Evolutionary conservation across 2,888 invertebrate species (phyloP), one percentile per base, ranked within the genome.

Genomic region (Entomobrya multifasciata): DNA sequence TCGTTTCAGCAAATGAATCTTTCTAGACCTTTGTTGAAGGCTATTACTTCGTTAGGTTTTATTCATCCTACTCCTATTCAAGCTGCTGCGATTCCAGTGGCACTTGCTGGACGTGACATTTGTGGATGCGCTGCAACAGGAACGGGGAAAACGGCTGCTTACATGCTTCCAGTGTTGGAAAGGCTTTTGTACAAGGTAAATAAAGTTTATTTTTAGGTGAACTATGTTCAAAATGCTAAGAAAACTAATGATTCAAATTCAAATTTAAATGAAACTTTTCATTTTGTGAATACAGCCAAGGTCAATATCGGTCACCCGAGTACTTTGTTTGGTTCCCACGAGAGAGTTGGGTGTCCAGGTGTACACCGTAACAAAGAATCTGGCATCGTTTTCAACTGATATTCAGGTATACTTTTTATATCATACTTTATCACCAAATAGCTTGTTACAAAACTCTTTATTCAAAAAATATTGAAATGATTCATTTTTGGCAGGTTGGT

Each of bases 61-160:
- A 95, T 96, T 4, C 96, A 97, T 92, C 99, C 99, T 0, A 99
- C 99, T 0, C 99, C 99, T 0, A 99, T 99, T 92, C 99, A 99
- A 93, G 95, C 97, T 0, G 96, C 98, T 0, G 97, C 98, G 0
- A 97, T 99, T 92, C 99, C 99, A 0, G 94, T 98, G 11, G 99
- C 98, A 3, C 93, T 99, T 84, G 93, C 97, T 90, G 98, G 99
- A 17, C 95, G 96, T 91, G 99, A 99, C 93, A 95, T 99, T 91
- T 99, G 99, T 93, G 99, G 98, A 11, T 99, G 99, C 94, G 99
- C 99, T 36, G 98, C 99, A 0, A 99, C 99, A 0, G 99, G 99
- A 77, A 86, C 97, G 8, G 99, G 99, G 79, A 99, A 99, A 94
- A 99, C 99, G 0, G 98, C 98, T 0, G 99, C 99, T 0, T 99